Conservation (phyloP, 2,797 vertebrate species). For the Graptemys geographica region DNA sequence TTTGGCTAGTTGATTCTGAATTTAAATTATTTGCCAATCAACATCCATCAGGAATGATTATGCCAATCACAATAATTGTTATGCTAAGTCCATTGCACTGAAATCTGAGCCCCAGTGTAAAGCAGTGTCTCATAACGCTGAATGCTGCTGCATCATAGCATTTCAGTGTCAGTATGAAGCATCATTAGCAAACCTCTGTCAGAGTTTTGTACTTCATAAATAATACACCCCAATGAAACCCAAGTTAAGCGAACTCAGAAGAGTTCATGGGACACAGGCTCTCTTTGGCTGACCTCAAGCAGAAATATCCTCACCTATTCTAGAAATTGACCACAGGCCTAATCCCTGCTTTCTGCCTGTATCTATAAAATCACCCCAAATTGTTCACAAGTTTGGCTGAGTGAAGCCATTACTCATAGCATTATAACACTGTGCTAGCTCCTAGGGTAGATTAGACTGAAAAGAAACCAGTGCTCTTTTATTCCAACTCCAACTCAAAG, state of each 20-base stretch:
- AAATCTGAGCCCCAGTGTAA: background rate
- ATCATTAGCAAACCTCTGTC: background rate
- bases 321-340: background rate
- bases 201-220: background rate
- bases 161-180: background rate
- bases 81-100: background rate
- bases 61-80: background rate
- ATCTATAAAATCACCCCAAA: background rate
- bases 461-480: background rate
- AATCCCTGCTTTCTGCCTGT: background rate
- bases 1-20: background rate
- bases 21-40: constrained; percentile 15
- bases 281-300: background rate
- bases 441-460: background rate
- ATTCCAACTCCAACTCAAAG: background rate
- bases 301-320: background rate
- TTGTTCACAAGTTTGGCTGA: background rate
- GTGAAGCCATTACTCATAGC: background rate
- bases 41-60: background rate
- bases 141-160: background rate
- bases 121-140: background rate
- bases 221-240: background rate
- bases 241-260: background rate
- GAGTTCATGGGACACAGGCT: background rate
- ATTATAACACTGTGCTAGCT: background rate